Conservation (phyloP, 1,140 invertebrate genomes). For the Rhopalosiphum padi region DNA sequence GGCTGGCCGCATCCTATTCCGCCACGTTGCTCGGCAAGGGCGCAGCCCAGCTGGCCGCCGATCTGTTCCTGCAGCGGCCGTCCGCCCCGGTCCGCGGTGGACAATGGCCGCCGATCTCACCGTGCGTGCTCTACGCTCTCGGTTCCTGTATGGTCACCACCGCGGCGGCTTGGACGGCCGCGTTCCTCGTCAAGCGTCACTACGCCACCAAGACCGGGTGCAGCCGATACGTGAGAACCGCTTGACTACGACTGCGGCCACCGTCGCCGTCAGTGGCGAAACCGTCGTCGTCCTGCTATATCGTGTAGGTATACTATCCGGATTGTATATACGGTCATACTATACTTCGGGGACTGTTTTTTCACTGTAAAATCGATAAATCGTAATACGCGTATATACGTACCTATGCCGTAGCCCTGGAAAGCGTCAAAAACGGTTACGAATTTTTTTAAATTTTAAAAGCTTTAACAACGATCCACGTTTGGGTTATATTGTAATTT, state of each 20-base stretch:
- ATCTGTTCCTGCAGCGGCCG: not conserved
- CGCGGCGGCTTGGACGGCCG: not conserved
- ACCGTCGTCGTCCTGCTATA: not conserved
- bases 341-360: not conserved
- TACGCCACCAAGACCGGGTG: not conserved
- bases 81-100: not conserved
- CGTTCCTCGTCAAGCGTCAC: not conserved
- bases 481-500: no score
- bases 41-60: not conserved
- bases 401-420: not conserved
- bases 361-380: not conserved
- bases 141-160: not conserved
- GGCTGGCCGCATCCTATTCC: not conserved
- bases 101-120: not conserved
- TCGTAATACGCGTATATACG: not conserved
- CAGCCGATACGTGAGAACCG: not conserved
- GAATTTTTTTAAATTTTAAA: no score
- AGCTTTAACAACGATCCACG: no score
- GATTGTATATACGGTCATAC: not conserved
- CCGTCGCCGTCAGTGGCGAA: no score
- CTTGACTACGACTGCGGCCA: not conserved
- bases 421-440: not conserved
- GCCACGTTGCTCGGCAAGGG: slow-evolving; percentile 18
- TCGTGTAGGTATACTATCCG: not conserved
- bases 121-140: not conserved